phyloP scores from a whole-genome alignment of 2,888 invertebrate species.

The Poecilobothrus nobilitatus region DNA sequence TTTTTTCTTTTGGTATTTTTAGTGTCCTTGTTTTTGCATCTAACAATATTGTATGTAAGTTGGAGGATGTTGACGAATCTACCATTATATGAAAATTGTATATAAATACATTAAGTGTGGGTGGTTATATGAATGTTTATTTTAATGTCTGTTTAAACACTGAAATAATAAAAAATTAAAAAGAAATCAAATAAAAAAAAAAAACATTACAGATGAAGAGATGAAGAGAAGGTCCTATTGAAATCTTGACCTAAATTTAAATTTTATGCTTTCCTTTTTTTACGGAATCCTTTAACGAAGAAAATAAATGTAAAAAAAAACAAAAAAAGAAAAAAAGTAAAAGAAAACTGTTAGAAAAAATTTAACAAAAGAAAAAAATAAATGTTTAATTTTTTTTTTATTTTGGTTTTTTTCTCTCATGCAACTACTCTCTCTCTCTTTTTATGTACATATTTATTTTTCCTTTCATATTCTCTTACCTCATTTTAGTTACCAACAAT shows the following conservation, averaged over 20 bases:
- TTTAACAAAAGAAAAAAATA: neutral
- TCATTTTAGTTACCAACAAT: no score
- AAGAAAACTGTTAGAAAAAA: neutral
- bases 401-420: neutral
- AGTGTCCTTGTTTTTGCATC: no score
- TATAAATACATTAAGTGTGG: neutral
- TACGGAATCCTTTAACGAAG: neutral
- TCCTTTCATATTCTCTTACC: no score
- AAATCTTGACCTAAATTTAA: constrained; percentile 3
- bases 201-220: neutral
- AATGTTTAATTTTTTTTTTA: neutral
- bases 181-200: neutral
- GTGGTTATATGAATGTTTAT: no score
- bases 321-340: neutral
- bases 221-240: neutral
- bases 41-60: no score
- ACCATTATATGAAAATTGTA: no score
- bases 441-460: no score
- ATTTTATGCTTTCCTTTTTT: neutral
- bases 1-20: no score
- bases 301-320: neutral
- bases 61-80: no score
- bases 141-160: neutral
- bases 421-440: neutral
- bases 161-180: neutral